These are phyloP conservation scores for Melanerpes aurifrons DNA, from an alignment of 2,113 vertebrate species.

Conservation along the genomic window DNA sequence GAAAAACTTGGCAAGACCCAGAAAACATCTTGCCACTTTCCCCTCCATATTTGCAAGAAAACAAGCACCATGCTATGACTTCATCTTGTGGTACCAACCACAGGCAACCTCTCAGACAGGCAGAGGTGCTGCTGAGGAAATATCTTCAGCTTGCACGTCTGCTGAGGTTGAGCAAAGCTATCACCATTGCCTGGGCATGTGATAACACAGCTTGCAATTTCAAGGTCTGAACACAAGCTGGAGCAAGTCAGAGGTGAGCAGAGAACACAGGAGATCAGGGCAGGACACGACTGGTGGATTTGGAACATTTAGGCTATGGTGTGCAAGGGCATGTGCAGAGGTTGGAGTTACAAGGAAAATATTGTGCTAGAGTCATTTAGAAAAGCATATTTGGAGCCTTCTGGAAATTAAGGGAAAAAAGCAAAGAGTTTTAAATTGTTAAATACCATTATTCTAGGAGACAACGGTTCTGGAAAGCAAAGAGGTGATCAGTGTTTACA, in stretches of 20 bases:
- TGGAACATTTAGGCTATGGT: background rate
- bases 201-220: background rate
- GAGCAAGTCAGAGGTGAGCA: background rate
- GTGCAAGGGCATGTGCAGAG: background rate
- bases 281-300: background rate
- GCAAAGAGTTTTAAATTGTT: background rate
- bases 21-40: background rate
- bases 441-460: background rate
- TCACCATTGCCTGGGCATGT: accelerated
- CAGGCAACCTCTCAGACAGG: background rate
- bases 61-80: accelerated
- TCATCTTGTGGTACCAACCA: accelerated
- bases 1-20: background rate
- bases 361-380: background rate
- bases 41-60: background rate
- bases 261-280: background rate
- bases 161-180: background rate
- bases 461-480: background rate
- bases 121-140: background rate
- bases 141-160: background rate
- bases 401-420: background rate
- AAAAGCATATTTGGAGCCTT: background rate
- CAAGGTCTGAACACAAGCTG: background rate
- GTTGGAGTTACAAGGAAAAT: background rate
- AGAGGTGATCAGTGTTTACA: background rate